Base-by-base conservation (phyloP, 2,797 vertebrate genomes). In the Takifugu rubripes region DNA sequence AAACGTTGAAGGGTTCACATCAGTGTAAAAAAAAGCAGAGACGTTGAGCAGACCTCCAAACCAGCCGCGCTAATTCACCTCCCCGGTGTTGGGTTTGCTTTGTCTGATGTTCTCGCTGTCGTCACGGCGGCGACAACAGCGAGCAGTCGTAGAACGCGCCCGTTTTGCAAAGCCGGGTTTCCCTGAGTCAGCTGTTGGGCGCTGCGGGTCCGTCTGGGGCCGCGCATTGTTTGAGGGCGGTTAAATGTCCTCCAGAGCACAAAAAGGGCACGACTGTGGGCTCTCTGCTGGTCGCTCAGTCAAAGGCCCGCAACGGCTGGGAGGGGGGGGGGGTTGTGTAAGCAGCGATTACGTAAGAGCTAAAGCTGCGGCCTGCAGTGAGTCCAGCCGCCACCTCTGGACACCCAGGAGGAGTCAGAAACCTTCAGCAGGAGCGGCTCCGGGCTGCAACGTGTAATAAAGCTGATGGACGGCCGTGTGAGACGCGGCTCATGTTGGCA, bases 331-430 rank as follows among this genome's bases (percentile, higher is more conserved):
- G 64, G 67, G 79, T 90, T 90, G 77, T 77, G 72, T 89, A 89
- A 90, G 57, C 52, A 25, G 52, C 36, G 66, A 74, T 89, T 88
- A 87, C 49, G 25, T 87, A 87, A 89, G 60, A 62, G 69, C 61
- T 60, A 61, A 66, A 74, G 67, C 48, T 1, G 36, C 60, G 43
- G 68, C 62, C 53, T 80, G 15, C 65, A 64, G 21, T 59, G 55
- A 67, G 59, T 66, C 14, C 24, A 27, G 27, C 27, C 3, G 27
- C 77, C 84, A 78, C 68, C 73, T 67, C 64, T n/a, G 2, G 29
- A 40, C 53, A 56, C 51, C 62, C 47, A 25, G 61, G 54, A 21
- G 44, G 52, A 69, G 64, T 15, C 40, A 45, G 51, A 16, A 48
- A 24, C 8, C 1, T 5, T 56, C 49, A 56, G 55, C 63, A 26